Evolutionary conservation across 2,113 vertebrate genomes (phyloP).

Genomic region (Illadopsis cleaveri): DNA sequence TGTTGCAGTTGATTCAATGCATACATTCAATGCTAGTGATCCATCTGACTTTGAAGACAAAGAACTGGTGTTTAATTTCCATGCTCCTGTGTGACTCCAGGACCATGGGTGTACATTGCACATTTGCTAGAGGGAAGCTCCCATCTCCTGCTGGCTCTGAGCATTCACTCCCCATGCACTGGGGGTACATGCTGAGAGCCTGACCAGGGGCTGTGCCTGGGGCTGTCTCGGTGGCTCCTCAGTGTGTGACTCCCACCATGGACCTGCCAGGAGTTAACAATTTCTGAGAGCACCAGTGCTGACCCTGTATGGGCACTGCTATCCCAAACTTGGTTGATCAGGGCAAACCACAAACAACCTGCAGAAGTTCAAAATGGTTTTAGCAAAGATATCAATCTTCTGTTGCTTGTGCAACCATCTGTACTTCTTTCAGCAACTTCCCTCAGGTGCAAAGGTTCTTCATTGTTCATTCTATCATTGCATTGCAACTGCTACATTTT

Average conservation of each 20-base stretch:
- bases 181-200: too few relatives aligned
- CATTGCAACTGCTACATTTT: neutral
- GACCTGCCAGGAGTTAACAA: neutral
- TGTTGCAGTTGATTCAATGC: neutral
- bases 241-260: neutral
- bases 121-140: neutral
- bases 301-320: neutral
- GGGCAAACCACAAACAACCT: neutral
- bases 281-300: neutral
- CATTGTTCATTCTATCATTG: neutral
- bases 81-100: neutral
- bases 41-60: neutral
- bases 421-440: neutral
- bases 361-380: neutral
- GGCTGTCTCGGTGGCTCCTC: neutral
- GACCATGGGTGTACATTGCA: neutral
- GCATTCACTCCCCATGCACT: rapidly evolving
- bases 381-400: neutral
- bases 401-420: neutral
- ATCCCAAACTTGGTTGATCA: neutral
- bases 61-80: neutral
- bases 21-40: too few relatives aligned
- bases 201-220: neutral
- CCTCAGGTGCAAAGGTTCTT: neutral
- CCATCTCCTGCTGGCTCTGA: neutral